Evolutionary conservation across 2,797 vertebrate species (phyloP).

Genomic region (Sebastes trivittatus): DNA sequence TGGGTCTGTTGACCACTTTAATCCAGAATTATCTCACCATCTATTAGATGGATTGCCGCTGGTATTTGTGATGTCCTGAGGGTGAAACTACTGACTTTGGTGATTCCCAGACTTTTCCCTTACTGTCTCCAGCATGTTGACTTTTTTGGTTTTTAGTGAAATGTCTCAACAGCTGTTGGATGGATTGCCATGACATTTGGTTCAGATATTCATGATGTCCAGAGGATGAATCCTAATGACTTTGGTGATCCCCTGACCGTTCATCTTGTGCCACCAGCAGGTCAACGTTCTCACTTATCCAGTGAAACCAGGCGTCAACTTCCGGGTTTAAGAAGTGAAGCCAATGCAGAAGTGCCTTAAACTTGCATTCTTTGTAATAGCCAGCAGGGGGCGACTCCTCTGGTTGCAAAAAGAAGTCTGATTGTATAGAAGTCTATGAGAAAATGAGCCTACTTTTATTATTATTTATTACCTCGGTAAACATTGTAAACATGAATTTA

Average conservation of each 20-base stretch:
- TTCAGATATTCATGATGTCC: background rate
- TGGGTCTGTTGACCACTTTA: background rate
- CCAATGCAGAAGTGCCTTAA: too few species aligned
- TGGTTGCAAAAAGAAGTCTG: too few species aligned
- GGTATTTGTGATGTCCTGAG: background rate
- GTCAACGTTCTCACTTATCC: too few species aligned
- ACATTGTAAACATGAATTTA: too few species aligned
- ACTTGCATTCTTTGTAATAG: too few species aligned
- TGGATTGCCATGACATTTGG: background rate
- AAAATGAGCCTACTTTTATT: too few species aligned
- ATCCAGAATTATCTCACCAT: background rate
- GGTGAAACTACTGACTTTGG: background rate
- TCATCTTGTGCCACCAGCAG: background rate
- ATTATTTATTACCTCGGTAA: too few species aligned
- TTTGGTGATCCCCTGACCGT: too few species aligned
- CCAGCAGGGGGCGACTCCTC: too few species aligned
- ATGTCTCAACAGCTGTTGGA: background rate
- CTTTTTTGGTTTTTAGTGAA: background rate
- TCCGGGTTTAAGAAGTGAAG: too few species aligned
- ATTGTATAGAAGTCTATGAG: too few species aligned
- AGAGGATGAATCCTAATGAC: background rate
- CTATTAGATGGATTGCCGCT: background rate
- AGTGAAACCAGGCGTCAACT: background rate
- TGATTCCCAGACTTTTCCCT: too few species aligned
- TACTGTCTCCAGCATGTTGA: rapidly evolving